Conservation (phyloP, 2,797 vertebrate species). For the Tinamus major region DNA sequence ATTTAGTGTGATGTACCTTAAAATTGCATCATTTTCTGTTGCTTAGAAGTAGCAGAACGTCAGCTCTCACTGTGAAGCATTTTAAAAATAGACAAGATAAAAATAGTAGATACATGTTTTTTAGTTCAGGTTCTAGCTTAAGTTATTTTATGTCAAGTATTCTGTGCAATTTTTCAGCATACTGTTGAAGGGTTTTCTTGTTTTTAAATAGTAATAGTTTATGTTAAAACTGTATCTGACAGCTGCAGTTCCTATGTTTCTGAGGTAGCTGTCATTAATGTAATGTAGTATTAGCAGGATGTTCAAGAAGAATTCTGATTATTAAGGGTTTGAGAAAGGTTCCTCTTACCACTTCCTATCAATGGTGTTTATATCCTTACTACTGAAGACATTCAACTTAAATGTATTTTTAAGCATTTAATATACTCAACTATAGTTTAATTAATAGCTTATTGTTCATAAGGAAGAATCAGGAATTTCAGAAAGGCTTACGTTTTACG, state of each 20-base stretch:
- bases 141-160: not conserved
- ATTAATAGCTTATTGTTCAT: not conserved
- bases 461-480: not conserved
- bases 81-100: not conserved
- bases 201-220: not conserved
- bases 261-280: not conserved
- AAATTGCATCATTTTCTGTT: not conserved
- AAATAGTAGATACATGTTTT: not conserved
- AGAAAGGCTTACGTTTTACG: not conserved
- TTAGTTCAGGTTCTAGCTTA: not conserved
- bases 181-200: not conserved
- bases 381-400: not conserved
- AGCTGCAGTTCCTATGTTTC: not conserved
- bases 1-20: not conserved
- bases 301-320: not conserved
- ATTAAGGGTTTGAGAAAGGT: conserved; percentile 15
- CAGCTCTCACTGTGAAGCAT: not conserved
- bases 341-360: too few species aligned
- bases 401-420: not conserved
- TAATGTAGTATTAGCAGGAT: not conserved
- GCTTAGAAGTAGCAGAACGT: not conserved
- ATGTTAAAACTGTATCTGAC: not conserved
- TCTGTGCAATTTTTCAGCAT: not conserved
- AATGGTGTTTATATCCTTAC: not conserved
- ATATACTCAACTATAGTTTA: not conserved